Percentiles rank a stretch among this genome's conserved stretches.
phyloP scores from a whole-genome alignment of 1,140 invertebrate genomes.

The Trichonephila inaurata region DNA sequence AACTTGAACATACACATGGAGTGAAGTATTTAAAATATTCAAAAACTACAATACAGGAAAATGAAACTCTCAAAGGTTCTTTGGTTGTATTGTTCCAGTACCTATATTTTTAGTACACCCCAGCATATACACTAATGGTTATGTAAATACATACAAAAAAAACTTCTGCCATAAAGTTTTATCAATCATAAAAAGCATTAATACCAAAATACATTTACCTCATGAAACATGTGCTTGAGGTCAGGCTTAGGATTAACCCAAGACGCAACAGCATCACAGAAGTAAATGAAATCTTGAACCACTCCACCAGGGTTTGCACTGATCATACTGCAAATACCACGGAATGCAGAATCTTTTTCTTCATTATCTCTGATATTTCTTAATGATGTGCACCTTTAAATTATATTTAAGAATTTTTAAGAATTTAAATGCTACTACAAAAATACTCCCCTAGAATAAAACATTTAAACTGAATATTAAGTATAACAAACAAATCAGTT shows the following conservation, averaged over 20 bases:
- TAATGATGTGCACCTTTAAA: conserved; percentile 89
- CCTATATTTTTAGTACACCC: too few species aligned
- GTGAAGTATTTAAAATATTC: too few species aligned
- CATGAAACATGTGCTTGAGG: conserved; percentile 98
- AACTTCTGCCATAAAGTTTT: too few species aligned
- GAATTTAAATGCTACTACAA: too few species aligned
- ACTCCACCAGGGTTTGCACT: conserved; percentile 95
- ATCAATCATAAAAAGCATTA: conserved; percentile 20
- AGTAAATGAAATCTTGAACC: conserved; percentile 97
- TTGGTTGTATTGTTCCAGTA: too few species aligned
- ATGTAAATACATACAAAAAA: too few species aligned
- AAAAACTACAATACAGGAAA: too few species aligned
- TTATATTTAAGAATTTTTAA: background rate
- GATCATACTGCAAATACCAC: conserved; percentile 99
- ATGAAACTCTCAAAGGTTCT: too few species aligned
- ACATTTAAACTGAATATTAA: background rate
- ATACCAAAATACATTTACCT: conserved; percentile 80
- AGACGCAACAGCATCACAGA: conserved; percentile 99
- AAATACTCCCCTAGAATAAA: background rate
- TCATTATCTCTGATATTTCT: conserved; percentile 99
- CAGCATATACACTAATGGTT: too few species aligned
- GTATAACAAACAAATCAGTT: background rate
- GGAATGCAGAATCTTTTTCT: conserved; percentile 99
- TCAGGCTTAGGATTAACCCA: conserved; percentile 97
- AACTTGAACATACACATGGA: too few species aligned